A percentile compares a stretch with the other conserved stretches of the same genome.
Conservation (phyloP, 2,113 vertebrate genomes). For the Globicephala melas region DNA sequence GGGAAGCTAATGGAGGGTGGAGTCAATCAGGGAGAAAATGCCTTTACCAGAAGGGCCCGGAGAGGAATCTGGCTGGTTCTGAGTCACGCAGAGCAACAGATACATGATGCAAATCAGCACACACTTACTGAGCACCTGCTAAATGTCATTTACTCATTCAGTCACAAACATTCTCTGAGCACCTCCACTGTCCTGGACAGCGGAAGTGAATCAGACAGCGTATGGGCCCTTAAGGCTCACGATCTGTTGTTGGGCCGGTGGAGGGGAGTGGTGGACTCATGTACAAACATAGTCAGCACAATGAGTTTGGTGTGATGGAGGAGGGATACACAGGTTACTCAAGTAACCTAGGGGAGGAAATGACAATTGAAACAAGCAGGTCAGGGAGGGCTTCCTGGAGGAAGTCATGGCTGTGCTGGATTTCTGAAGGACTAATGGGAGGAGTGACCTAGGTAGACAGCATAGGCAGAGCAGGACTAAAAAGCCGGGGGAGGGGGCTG, state of each 20-base stretch:
- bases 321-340: background rate
- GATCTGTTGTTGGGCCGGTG: background rate
- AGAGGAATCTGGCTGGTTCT: slow-evolving; percentile 46
- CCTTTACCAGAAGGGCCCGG: slow-evolving; percentile 7
- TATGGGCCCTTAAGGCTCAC: background rate
- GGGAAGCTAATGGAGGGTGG: background rate
- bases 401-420: background rate
- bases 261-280: background rate
- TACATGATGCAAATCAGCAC: slow-evolving; percentile 49
- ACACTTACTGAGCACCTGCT: slow-evolving; percentile 64
- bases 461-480: background rate
- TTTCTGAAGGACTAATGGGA: background rate
- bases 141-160: slow-evolving; percentile 73
- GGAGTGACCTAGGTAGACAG: background rate
- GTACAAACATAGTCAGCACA: slow-evolving; percentile 11
- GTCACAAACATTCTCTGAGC: slow-evolving; percentile 67
- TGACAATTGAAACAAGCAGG: background rate
- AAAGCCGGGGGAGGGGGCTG: background rate
- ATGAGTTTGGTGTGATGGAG: background rate
- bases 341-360: background rate
- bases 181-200: slow-evolving; percentile 7
- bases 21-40: slow-evolving; percentile 9
- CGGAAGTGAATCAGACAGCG: slow-evolving; percentile 57
- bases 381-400: slow-evolving; percentile 43
- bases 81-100: slow-evolving; percentile 57